Evolutionary conservation across 1,140 invertebrate genomes (phyloP).

Genomic region (Bilobella aurantiaca): DNA sequence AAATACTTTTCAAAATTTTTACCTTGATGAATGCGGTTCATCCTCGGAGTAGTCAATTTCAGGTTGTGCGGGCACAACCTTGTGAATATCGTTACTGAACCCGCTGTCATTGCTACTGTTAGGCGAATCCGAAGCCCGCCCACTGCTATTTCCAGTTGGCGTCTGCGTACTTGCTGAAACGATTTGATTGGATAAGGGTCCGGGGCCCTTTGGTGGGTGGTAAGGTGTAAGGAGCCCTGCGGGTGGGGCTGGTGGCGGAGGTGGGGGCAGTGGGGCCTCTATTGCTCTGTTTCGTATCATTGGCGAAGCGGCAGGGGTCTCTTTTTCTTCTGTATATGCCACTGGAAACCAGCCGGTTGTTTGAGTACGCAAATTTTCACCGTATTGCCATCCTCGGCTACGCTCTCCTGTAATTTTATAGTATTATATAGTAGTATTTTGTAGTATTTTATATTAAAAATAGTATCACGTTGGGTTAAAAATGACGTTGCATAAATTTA

Average conservation of each 20-base stretch:
- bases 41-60: slow-evolving; percentile 83
- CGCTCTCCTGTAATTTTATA: slow-evolving; percentile 54
- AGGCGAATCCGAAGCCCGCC: slow-evolving; percentile 40
- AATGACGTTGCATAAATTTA: too few relatives aligned
- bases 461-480: too few relatives aligned
- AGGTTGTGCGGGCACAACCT: slow-evolving; percentile 61
- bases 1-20: too few relatives aligned
- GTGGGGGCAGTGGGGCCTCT: slow-evolving; percentile 40
- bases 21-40: slow-evolving; percentile 45
- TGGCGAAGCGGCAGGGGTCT: slow-evolving; percentile 33
- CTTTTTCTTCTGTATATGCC: slow-evolving; percentile 69
- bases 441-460: too few relatives aligned
- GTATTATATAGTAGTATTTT: too few relatives aligned
- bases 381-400: slow-evolving; percentile 91
- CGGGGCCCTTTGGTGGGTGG: neutral
- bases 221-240: slow-evolving; percentile 2
- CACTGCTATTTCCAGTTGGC: neutral
- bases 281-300: neutral
- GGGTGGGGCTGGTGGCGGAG: slow-evolving; percentile 44
- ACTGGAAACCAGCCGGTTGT: slow-evolving; percentile 87
- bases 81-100: slow-evolving; percentile 62
- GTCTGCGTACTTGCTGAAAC: neutral
- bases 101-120: slow-evolving; percentile 85
- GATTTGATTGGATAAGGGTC: neutral
- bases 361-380: slow-evolving; percentile 78